phyloP scores from a whole-genome alignment of 1,140 invertebrate genomes.

The Leptonema lineaticorne region DNA sequence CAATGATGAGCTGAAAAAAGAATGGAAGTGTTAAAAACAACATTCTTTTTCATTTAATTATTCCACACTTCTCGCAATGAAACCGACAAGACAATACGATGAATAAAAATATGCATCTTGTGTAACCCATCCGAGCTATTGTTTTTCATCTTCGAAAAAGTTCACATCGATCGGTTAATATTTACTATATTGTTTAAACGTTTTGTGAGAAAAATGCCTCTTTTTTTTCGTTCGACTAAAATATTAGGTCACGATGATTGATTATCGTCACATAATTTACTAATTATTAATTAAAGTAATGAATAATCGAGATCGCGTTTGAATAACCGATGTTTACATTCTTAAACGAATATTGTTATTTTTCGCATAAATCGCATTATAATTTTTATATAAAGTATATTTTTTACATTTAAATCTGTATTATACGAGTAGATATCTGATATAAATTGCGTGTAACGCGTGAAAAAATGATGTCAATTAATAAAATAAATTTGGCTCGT shows the following conservation, averaged over 20 bases:
- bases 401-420: too few relatives aligned
- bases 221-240: background rate
- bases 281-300: too few relatives aligned
- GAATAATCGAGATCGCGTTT: too few relatives aligned
- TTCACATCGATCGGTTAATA: background rate
- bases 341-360: too few relatives aligned
- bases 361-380: too few relatives aligned
- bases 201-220: background rate
- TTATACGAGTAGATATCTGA: too few relatives aligned
- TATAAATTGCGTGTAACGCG: too few relatives aligned
- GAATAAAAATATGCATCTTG: background rate
- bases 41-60: background rate
- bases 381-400: too few relatives aligned
- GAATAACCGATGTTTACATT: too few relatives aligned
- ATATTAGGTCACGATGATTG: background rate
- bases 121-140: background rate
- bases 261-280: background rate
- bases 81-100: background rate
- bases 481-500: too few relatives aligned
- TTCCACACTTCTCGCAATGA: background rate
- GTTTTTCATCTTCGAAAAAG: background rate
- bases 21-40: background rate
- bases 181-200: background rate
- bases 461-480: too few relatives aligned
- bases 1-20: constrained; percentile 31